Conservation (phyloP, 2,888 invertebrate species). For the Chrysolina haemoptera region DNA sequence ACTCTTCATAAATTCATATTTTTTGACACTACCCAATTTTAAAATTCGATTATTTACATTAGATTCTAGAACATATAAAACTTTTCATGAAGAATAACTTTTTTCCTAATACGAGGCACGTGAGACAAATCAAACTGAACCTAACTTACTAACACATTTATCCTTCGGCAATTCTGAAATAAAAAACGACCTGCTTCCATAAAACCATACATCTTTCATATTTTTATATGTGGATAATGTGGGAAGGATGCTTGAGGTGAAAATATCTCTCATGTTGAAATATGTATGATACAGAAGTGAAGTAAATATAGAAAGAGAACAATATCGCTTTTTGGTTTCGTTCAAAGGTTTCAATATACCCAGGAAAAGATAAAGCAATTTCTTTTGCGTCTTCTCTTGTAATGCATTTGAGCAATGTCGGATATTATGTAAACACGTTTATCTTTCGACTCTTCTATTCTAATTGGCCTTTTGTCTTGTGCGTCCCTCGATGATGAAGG, state of each 20-base stretch:
- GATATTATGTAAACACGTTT: too few species aligned
- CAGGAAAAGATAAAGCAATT: background rate
- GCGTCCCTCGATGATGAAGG: too few species aligned
- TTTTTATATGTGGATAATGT: conserved; percentile 30
- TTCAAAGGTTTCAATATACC: background rate
- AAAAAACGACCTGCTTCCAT: background rate
- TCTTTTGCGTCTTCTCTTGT: background rate
- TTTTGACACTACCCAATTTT: too few species aligned
- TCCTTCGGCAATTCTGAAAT: background rate
- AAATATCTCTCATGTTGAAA: conserved; percentile 23
- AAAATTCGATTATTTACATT: too few species aligned
- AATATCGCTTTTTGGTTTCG: background rate
- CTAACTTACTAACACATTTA: background rate
- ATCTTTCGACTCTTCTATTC: too few species aligned
- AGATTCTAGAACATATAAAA: too few species aligned
- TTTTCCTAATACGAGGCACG: too few species aligned
- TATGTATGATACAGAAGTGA: background rate
- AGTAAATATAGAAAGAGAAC: background rate
- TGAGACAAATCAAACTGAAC: too few species aligned
- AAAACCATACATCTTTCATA: conserved; percentile 40
- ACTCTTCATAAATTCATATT: too few species aligned
- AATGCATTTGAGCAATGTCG: background rate
- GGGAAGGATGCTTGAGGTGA: conserved; percentile 31
- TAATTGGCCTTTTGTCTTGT: too few species aligned
- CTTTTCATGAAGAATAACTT: too few species aligned